Evolutionary conservation across 53 echinoderm and acorn worm genomes (phyloP), one percentile per base, ranked within the genome.

Genomic region (Henricia sp.): DNA sequence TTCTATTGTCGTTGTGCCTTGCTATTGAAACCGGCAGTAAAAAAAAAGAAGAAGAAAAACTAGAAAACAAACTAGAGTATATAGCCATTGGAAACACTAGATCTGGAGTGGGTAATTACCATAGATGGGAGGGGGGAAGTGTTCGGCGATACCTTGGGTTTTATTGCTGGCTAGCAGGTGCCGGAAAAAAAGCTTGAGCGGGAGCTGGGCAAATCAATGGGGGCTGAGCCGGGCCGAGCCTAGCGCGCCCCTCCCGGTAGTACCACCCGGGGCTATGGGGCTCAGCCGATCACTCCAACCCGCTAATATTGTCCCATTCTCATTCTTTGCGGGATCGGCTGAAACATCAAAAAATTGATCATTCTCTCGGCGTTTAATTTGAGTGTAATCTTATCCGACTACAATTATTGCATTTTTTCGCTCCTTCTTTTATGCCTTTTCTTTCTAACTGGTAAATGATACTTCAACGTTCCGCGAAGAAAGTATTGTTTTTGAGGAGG

Each of bases 271-370:
- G 80, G 80, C 80, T 80, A 80, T 80, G 37, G 57, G 65, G 53
- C 80, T 26, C 20, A 25, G 24, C 55, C 46, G 44, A 50, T 44
- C 80, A 80, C 14, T 64, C 80, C 40, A 63, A 48, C 80, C 80
- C 80, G 80, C 63, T 80, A 80, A 63, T 63, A 80, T 64, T 60
- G 63, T 48, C 80, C 80, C 80, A 46, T 80, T 37, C 41, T 37
- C 34, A 46, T 80, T 80, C 80, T 63, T 27, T 12, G 3, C 46
- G 48, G 9, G 64, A 42, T 80, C 80, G 80, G 80, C 80, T 80
- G 80, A 80, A 80, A 80, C 80, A 80, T 80, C 80, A 80, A 80
- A 80, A 80, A 80, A 39, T 80, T 80, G 80, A 80, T 80, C 62
- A 80, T 35, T 80, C 80, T 80, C 80, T 64, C 34, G 80, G 80